phyloP scores from a whole-genome alignment of 2,113 vertebrate genomes.

The Sciurus niger region DNA sequence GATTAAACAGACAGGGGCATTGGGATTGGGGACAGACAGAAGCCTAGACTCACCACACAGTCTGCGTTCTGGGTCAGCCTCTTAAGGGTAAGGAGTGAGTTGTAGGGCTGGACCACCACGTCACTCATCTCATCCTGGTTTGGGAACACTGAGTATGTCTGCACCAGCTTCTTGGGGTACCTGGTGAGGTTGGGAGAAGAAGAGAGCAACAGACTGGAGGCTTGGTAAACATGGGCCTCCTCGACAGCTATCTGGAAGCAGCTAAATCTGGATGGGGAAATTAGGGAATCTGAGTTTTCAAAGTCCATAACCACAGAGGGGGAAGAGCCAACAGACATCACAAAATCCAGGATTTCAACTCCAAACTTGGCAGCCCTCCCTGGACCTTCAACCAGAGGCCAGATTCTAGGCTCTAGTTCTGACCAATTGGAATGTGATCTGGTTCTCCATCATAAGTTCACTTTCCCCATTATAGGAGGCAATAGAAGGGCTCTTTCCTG shows the following conservation, averaged over 20 bases:
- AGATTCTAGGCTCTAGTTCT: background rate
- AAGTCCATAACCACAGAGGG: background rate
- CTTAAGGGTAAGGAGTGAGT: slow-evolving; percentile 97
- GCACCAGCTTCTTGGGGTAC: slow-evolving; percentile 98
- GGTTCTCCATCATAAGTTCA: background rate
- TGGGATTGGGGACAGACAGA: background rate
- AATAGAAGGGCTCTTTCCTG: background rate
- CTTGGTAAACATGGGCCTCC: background rate
- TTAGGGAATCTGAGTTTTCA: background rate
- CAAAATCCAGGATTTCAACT: background rate
- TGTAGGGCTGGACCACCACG: slow-evolving; percentile 99
- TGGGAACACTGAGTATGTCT: slow-evolving; percentile 99
- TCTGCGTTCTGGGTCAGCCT: slow-evolving; percentile 98
- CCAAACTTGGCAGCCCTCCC: background rate
- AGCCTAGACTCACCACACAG: slow-evolving; percentile 94
- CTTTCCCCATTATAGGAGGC: background rate
- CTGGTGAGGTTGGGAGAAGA: background rate
- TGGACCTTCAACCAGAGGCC: background rate
- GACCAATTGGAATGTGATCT: background rate
- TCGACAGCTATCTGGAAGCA: background rate
- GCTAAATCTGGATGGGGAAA: background rate
- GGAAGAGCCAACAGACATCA: background rate
- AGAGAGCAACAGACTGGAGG: background rate
- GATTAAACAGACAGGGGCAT: background rate
- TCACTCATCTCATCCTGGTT: slow-evolving; percentile 99